These are phyloP conservation scores for Sarcophaga variegata DNA, from an alignment of 2,888 invertebrate genomes.

Conservation along the genomic window DNA sequence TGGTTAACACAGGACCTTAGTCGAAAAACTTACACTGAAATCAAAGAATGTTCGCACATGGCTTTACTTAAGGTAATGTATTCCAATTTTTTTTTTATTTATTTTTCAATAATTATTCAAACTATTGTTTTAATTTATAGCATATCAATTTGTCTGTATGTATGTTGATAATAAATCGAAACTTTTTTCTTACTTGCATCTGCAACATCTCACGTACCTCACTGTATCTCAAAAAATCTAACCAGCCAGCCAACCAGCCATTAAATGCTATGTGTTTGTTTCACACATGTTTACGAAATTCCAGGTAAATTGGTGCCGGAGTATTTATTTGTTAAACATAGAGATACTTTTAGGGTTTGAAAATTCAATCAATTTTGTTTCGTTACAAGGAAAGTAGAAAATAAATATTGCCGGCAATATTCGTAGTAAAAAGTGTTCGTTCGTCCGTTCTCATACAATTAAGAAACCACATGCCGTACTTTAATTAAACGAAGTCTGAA, in stretches of 20 bases:
- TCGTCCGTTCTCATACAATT: neutral
- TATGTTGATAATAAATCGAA: neutral
- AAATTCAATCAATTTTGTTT: slow-evolving; percentile 33
- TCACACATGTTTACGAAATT: neutral
- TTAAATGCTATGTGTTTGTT: neutral
- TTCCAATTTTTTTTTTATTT: no score
- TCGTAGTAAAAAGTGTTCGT: neutral
- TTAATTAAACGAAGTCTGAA: neutral
- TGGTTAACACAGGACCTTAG: neutral
- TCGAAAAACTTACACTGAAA: neutral
- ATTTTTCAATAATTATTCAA: no score
- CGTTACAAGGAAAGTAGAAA: neutral
- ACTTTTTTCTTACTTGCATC: neutral
- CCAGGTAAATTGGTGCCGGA: neutral
- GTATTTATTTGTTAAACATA: slow-evolving; percentile 7
- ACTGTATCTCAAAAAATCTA: neutral
- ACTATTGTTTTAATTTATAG: no score
- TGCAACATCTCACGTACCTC: neutral
- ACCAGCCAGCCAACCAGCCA: neutral
- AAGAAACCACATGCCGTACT: neutral
- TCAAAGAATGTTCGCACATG: neutral
- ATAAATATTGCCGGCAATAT: neutral
- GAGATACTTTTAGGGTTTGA: slow-evolving; percentile 25
- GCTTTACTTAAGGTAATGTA: neutral
- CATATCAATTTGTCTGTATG: no score